Evolutionary conservation across 2,888 invertebrate genomes (phyloP).

Genomic region (Marronus borbonicus): DNA sequence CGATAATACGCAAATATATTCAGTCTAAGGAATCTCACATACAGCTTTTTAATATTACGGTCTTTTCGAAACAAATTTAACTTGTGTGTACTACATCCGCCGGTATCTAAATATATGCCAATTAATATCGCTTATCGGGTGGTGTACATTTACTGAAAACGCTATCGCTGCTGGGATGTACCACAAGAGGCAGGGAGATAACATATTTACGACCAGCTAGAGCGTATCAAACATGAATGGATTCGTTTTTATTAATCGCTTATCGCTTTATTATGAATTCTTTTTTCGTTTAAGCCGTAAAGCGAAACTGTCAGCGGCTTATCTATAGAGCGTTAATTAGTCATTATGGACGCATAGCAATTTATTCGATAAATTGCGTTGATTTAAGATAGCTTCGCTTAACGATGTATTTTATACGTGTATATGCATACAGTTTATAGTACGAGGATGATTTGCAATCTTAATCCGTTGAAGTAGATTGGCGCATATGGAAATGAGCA

Average conservation of each 20-base stretch:
- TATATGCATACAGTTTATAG: too few species aligned
- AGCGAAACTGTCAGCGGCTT: conserved; percentile 4
- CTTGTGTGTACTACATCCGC: background rate
- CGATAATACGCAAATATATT: too few species aligned
- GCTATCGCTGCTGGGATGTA: conserved; percentile 6
- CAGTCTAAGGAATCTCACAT: too few species aligned
- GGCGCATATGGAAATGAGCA: too few species aligned
- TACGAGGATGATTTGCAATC: too few species aligned
- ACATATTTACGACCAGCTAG: background rate
- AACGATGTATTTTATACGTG: too few species aligned
- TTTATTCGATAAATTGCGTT: background rate
- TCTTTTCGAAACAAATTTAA: background rate
- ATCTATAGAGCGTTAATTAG: conserved; percentile 4
- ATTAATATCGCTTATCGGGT: conserved; percentile 19
- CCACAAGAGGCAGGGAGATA: background rate
- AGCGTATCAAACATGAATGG: background rate
- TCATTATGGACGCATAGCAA: background rate
- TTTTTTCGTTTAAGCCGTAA: conserved; percentile 4
- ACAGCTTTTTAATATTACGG: too few species aligned
- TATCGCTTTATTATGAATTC: conserved; percentile 4
- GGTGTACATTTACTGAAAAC: conserved; percentile 5
- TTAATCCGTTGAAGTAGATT: too few species aligned
- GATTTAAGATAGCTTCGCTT: too few species aligned
- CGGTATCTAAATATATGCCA: conserved; percentile 23
- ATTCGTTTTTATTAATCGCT: background rate